Evolutionary conservation across 2,797 vertebrate species (phyloP), one percentile per base, ranked within the genome.

Genomic region (Clarias platycephalus): DNA sequence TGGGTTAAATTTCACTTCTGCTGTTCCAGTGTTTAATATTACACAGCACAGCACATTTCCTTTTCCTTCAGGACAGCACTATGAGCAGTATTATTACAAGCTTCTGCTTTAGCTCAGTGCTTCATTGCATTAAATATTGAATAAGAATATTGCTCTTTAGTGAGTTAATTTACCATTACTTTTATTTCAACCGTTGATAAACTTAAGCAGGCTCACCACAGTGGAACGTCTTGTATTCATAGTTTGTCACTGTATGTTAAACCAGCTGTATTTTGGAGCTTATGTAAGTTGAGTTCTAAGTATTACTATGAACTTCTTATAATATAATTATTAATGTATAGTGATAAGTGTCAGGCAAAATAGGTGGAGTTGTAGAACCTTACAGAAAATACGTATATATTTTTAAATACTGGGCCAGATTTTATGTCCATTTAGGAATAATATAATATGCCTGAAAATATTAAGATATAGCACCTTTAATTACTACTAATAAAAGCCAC

Each of bases 31-130:
- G 60, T 78, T 78, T 78, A 40, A 62, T 62, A 40, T 18, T 44
- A 18, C 75, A 62, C 20, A 60, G 28, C 34, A 37, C 75, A 60
- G 75, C 31, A 78, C 24, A 18, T 62, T 78, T 77, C 55, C 55
- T 60, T 62, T 78, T 77, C 55, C 55, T 60, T n/a, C 53, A 75
- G 72, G 16, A 28, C 49, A 76, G 26, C 72, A 76, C 26, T 37
- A 34, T n/a, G 37, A 37, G 62, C 31, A 6, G 28, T 76, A 31
- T 58, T 12, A 58, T 76, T 34, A n/a, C 10, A 37, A 44, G 34
- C 13, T n/a, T 62, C 34, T 62, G 76, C 62, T 40, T 26, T 40
- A 62, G 22, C 55, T 37, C 57, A 60, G 57, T 62, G 16, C 31
- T 16, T 62, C 74, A 24, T 37, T 22, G 57, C 74, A 58, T 57